Base-by-base conservation (phyloP, 2,888 invertebrate genomes). In the Antitype chi region DNA sequence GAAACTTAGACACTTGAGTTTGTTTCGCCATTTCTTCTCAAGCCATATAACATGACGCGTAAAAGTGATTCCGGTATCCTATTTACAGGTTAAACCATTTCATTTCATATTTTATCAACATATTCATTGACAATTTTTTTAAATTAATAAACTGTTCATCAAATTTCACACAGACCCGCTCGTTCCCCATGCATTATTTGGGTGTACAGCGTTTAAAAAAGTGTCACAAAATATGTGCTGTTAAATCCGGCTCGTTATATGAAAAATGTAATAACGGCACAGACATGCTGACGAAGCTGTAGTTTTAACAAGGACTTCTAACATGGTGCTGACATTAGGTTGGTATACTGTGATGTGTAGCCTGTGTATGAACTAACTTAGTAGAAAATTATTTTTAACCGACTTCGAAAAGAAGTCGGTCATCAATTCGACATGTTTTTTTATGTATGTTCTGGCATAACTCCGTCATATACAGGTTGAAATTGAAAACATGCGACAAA, bases 261-360 rank as follows among this genome's bases (percentile, higher is more conserved):
- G 11, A 66, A 79, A 84, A 73, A 59, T 4, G 49, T 83, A 71
- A 79, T 38, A 47, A 28, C 69, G 17, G 17, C 47, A 76, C 70
- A 70, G 70, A 53, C 28, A 3, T 13, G 80, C 76, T 64, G 63
- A 70, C 72, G 28, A 17, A 20, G 67, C 76, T 72, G 63, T 63
- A 82, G 82, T 84, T 80, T 83, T 82, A 82, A 82, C 84, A 76
- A 84, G 80, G 67, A 15, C 17, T 1, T 69, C 23, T 63, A 72
- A 80, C 66, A 73, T 72, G 57, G 15, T 38, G 43, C 32, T 73
- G 80, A 70, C 72, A 83, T 72, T 53, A 47, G 25, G 13, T 28
- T 69, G 49, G 13, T 59, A 6, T 25, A 70, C 49, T 66, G 49
- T 15, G 2, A 75, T 70, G 20, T 68, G 20, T 52, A 43, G n/a